Percentiles rank a stretch among this genome's conserved stretches.
These are phyloP conservation scores for Chionis minor DNA, from an alignment of 2,113 vertebrate genomes.

Conservation along the genomic window DNA sequence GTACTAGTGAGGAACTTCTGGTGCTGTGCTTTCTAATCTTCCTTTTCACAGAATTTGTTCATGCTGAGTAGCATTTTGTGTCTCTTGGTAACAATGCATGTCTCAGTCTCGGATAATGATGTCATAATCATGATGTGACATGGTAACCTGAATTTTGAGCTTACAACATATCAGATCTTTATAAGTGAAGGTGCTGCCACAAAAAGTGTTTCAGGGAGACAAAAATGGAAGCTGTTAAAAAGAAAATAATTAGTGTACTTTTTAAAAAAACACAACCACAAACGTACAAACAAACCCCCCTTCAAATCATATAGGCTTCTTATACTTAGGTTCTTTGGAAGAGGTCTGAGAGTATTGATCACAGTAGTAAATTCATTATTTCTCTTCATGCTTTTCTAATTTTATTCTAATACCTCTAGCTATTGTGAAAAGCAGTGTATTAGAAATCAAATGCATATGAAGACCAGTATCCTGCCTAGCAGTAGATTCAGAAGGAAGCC, in stretches of 20 bases:
- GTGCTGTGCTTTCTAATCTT: background rate
- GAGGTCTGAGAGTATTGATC: background rate
- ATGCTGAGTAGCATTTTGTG: background rate
- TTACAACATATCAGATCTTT: background rate
- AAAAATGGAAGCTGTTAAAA: background rate
- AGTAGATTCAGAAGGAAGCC: background rate
- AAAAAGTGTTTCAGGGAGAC: background rate
- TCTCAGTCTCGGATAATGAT: background rate
- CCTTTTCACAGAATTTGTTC: background rate
- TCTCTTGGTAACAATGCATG: background rate
- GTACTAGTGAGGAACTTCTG: background rate
- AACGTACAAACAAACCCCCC: accelerated
- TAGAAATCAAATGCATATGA: background rate
- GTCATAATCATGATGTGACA: background rate
- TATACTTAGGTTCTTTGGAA: background rate
- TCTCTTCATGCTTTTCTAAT: background rate
- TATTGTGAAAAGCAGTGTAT: background rate
- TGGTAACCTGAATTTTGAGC: background rate
- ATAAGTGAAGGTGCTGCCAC: background rate
- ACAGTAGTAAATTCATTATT: background rate
- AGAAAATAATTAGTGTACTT: background rate
- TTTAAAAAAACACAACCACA: background rate
- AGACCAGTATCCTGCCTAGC: background rate
- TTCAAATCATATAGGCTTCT: background rate
- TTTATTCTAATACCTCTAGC: background rate